Evolutionary conservation across 1,140 invertebrate species (phyloP), one percentile per base, ranked within the genome.

Genomic region (Druon quercuslanigerum): DNA sequence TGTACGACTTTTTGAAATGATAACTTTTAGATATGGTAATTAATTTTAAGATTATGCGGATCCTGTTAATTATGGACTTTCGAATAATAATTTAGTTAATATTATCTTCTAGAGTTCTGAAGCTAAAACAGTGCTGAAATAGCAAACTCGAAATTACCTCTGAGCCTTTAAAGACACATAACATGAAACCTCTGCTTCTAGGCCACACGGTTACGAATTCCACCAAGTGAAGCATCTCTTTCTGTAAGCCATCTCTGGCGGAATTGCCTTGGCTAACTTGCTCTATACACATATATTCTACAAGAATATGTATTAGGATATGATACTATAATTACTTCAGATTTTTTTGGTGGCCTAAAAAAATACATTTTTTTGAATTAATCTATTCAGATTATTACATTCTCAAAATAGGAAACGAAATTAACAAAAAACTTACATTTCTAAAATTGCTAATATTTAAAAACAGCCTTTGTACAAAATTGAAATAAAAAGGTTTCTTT

Each of bases 191-290:
- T 33, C 57, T 25, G 57, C 20, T 25, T 13, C 57, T 25, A 33
- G 11, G 40, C 40, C 40, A 50, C 50, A 71, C 70, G 74, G 73
- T 81, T 75, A 75, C 50, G 56, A 76, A 81, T 76, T 81, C 73
- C 74, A 56, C 19, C n/a, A 51, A 74, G 74, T 71, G 70, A 57
- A 60, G 20, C n/a, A 19, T 25, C 72, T 33, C 46, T 50, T 80
- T 51, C 79, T 76, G 57, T 66, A 76, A 78, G 74, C 76, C 74
- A 72, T 74, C 74, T 80, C 66, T 56, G 46, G 51, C 17, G 73
- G 74, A 76, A 79, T 81, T 79, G 75, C 73, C 73, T 73, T 77
- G 70, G 79, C 78, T 79, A 71, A 66, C 75, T 79, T 79, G 70
- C 73, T 79, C 51, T 75, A 72, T 14, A 50, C 70, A 71, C 46